These are phyloP conservation scores for Orientallactaga bullata DNA, from an alignment of 2,113 vertebrate species.

Conservation along the genomic window DNA sequence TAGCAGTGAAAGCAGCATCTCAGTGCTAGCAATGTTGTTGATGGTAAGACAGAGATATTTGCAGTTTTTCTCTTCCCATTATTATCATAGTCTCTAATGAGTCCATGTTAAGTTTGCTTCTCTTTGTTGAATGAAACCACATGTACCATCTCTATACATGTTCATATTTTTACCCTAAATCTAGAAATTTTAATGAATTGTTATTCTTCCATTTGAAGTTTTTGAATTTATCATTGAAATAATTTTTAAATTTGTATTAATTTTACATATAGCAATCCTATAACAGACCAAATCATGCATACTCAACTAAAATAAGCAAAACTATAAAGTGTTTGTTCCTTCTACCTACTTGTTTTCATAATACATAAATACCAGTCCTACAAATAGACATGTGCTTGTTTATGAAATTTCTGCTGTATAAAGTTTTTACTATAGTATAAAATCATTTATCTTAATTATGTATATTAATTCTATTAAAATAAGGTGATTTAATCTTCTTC, in stretches of 20 bases:
- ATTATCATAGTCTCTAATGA: constrained; percentile 47
- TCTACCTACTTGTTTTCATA: constrained; percentile 30
- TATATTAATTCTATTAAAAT: constrained; percentile 7
- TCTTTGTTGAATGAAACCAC: constrained; percentile 52
- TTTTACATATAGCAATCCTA: constrained; percentile 27
- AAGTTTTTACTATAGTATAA: constrained; percentile 23
- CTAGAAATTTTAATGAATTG: constrained; percentile 52
- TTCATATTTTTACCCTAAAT: constrained; percentile 7
- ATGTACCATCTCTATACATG: not conserved
- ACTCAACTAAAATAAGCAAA: constrained; percentile 56
- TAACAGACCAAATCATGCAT: constrained; percentile 3
- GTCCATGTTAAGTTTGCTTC: constrained; percentile 28
- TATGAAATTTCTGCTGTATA: not conserved
- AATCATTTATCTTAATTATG: not conserved
- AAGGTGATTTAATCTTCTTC: not conserved
- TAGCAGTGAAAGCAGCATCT: not conserved
- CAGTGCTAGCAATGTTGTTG: not conserved
- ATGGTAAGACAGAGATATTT: not conserved
- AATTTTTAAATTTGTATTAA: constrained; percentile 52
- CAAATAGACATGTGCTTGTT: not conserved
- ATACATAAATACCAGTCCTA: not conserved
- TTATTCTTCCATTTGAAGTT: not conserved
- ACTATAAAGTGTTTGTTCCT: not conserved
- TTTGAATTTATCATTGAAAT: too few species aligned
- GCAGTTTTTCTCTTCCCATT: constrained; percentile 5